These are phyloP conservation scores for Novumbra hubbsi DNA, from an alignment of 2,797 vertebrate genomes.

Conservation along the genomic window DNA sequence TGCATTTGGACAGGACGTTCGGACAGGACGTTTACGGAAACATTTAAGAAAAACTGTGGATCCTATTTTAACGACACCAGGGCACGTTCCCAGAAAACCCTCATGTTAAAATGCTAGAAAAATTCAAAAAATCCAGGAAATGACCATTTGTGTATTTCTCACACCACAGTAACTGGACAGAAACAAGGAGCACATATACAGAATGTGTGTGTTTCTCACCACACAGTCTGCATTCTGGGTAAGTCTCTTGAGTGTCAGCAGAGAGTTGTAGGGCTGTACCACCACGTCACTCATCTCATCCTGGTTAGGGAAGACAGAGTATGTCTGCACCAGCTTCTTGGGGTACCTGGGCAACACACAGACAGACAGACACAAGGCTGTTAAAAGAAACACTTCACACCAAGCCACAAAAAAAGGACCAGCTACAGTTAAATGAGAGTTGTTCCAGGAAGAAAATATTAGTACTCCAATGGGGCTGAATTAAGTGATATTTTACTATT, in stretches of 20 bases:
- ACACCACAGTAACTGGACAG: not conserved
- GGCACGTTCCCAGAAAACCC: conserved; percentile 22
- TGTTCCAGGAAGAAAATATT: not conserved
- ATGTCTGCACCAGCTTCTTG: conserved; percentile 96
- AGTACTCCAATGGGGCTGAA: not conserved
- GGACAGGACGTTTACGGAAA: not conserved
- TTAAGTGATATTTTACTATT: not conserved
- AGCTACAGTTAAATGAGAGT: not conserved
- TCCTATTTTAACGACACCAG: not conserved
- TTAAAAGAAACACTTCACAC: not conserved
- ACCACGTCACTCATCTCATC: conserved; percentile 99
- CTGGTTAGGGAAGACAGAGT: conserved; percentile 97
- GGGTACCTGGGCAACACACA: conserved; percentile 80
- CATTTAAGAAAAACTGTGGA: not conserved
- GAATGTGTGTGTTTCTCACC: conserved; percentile 69
- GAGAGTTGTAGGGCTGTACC: conserved; percentile 96
- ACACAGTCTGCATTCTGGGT: conserved; percentile 98
- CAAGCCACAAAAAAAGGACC: not conserved
- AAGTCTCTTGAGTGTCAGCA: conserved; percentile 93
- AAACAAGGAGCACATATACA: not conserved
- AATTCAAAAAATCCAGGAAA: conserved; percentile 1
- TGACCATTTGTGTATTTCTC: conserved; percentile 12
- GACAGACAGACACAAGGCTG: not conserved
- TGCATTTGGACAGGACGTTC: not conserved
- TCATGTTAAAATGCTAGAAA: conserved; percentile 28